Conservation (phyloP, 2,797 vertebrate genomes). For the Phylloscopus collybita region DNA sequence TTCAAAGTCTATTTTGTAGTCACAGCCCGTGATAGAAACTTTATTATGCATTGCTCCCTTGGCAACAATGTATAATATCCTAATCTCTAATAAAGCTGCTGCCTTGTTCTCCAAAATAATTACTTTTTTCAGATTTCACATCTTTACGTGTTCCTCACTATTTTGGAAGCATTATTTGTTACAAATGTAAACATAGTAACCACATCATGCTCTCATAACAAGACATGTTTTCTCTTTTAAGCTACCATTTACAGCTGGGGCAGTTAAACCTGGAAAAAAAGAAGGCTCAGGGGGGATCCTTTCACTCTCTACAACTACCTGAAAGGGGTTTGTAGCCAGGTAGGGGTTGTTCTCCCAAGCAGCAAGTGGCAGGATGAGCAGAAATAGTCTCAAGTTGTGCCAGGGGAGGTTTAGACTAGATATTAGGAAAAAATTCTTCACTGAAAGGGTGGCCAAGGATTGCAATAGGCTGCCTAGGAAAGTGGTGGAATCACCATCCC, state of each 20-base stretch:
- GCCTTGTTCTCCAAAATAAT: neutral
- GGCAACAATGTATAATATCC: neutral
- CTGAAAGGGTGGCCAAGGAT: neutral
- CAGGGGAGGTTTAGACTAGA: neutral
- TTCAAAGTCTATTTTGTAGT: neutral
- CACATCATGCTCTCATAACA: neutral
- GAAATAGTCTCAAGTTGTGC: neutral
- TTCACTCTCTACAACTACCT: neutral
- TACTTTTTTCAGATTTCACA: neutral
- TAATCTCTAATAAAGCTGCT: neutral
- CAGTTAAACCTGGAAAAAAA: neutral
- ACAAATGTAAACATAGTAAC: neutral
- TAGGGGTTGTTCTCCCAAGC: neutral
- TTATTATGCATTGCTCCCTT: neutral
- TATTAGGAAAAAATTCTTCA: neutral
- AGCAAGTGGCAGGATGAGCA: neutral
- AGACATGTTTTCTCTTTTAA: neutral
- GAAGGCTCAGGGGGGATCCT: neutral
- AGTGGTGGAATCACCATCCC: neutral
- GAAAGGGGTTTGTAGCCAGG: neutral
- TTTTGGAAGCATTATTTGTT: neutral
- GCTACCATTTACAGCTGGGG: neutral
- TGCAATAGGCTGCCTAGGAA: neutral
- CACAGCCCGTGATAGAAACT: neutral
- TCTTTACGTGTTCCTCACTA: neutral